Percentiles rank a stretch among this genome's conserved stretches.
Evolutionary conservation across 2,113 vertebrate species (phyloP).

Genomic region (Syngnathus floridae): DNA sequence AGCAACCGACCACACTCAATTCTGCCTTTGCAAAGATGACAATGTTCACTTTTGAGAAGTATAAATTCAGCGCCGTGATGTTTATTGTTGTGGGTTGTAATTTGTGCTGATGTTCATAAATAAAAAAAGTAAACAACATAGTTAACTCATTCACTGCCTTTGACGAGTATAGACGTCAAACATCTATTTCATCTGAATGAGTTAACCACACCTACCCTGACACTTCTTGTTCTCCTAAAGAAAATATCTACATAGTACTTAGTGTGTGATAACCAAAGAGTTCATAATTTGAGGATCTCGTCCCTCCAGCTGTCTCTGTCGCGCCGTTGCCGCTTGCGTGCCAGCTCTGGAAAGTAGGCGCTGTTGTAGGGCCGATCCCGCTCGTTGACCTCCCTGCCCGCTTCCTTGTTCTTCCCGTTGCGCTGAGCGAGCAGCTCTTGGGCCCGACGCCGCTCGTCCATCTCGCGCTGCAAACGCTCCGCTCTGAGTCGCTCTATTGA

Average conservation of each 20-base stretch:
- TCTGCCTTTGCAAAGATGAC: no score
- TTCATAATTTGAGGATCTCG: slow-evolving; percentile 63
- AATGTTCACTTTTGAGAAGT: no score
- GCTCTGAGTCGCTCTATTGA: slow-evolving; percentile 72
- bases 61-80: no score
- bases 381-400: slow-evolving; percentile 57
- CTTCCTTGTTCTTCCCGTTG: slow-evolving; percentile 37
- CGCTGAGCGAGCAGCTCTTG: slow-evolving; percentile 70
- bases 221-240: background rate
- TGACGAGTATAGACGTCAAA: no score
- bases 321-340: slow-evolving; percentile 66
- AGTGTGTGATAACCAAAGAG: background rate
- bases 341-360: slow-evolving; percentile 81
- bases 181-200: no score
- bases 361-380: slow-evolving; percentile 78
- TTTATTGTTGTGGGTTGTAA: no score
- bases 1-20: no score
- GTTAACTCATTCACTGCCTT: no score
- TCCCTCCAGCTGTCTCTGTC: slow-evolving; percentile 66
- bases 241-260: background rate
- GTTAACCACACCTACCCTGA: no score
- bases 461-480: slow-evolving; percentile 76
- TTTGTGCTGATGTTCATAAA: no score
- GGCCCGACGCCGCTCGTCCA: slow-evolving; percentile 66
- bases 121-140: no score